Conservation (phyloP, 2,113 vertebrate genomes). For the Calyptomena viridis region DNA sequence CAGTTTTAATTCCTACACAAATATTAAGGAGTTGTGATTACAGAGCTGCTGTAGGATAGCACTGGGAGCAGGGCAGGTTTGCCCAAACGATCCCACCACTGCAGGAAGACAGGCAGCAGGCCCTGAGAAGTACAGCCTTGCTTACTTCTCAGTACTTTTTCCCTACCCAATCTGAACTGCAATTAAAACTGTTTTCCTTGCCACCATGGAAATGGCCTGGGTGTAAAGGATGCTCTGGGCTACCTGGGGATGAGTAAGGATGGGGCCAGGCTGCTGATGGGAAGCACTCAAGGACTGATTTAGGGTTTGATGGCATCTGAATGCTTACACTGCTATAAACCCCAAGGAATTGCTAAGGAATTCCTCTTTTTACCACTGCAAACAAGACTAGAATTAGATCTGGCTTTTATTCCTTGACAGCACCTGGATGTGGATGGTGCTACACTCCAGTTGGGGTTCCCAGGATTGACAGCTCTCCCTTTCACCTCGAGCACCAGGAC, state of each 20-base stretch:
- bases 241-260: accelerated
- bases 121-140: background rate
- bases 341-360: background rate
- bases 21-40: accelerated
- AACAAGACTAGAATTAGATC: background rate
- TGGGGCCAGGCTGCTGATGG: background rate
- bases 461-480: background rate
- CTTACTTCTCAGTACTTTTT: background rate
- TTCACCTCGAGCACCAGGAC: accelerated
- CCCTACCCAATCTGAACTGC: background rate
- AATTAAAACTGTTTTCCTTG: background rate
- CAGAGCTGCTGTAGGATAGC: background rate
- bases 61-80: background rate
- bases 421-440: accelerated
- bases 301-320: background rate
- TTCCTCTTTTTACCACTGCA: background rate
- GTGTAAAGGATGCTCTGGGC: background rate
- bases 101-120: background rate
- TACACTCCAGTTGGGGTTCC: background rate
- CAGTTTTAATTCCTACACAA: background rate
- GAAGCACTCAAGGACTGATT: background rate
- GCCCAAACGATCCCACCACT: background rate
- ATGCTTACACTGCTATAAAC: background rate
- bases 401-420: background rate
- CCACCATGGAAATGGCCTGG: background rate